Conservation (phyloP, 2,888 invertebrate genomes). For the Neria commutata region DNA sequence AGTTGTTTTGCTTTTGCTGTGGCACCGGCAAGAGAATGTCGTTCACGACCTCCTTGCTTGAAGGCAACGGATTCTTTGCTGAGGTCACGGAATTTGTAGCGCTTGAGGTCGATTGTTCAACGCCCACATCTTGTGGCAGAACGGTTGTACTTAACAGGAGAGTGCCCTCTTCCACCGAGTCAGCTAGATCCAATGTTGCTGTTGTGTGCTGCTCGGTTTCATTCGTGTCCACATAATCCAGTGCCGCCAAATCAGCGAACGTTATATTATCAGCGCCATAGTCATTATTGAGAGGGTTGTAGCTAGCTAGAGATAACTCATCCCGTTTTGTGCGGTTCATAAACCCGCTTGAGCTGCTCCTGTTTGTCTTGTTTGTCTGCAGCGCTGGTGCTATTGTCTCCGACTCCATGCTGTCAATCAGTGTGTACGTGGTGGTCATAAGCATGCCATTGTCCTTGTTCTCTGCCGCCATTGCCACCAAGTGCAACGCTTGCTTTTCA, state of each 20-base stretch:
- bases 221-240: conserved; percentile 24
- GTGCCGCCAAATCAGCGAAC: conserved; percentile 31
- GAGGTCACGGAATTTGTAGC: conserved; percentile 21
- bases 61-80: neutral
- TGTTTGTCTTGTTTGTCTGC: conserved; percentile 7
- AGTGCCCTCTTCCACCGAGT: neutral
- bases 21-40: conserved; percentile 55
- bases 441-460: conserved; percentile 14
- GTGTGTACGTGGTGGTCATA: neutral
- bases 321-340: conserved; percentile 43
- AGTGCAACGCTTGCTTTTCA: conserved; percentile 40
- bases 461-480: conserved; percentile 7
- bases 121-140: neutral
- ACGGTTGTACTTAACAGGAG: neutral
- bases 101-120: neutral
- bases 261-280: conserved; percentile 29
- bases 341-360: no score
- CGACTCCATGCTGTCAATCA: conserved; percentile 26
- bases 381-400: conserved; percentile 20
- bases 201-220: conserved; percentile 2
- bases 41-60: conserved; percentile 32
- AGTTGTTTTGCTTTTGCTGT: conserved; percentile 62
- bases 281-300: conserved; percentile 14
- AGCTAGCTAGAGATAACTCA: no score
- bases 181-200: neutral